Conservation (phyloP, 2,113 vertebrate species). For the Oceanodroma tethys region DNA sequence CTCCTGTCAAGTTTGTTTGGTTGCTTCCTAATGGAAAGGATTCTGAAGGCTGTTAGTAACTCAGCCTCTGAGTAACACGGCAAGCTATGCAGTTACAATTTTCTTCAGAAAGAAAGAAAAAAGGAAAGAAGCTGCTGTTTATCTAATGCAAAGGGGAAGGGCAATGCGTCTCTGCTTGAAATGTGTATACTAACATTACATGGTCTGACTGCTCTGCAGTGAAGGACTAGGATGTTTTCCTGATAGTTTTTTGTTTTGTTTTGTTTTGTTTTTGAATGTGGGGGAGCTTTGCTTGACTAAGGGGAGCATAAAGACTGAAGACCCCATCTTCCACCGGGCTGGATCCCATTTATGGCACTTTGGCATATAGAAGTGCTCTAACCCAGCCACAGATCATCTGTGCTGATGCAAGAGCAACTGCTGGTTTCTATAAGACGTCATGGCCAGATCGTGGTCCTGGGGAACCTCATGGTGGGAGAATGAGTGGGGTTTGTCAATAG, state of each 20-base stretch:
- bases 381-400: background rate
- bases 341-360: background rate
- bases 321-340: background rate
- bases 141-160: background rate
- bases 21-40: background rate
- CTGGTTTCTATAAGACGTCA: background rate
- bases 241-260: background rate
- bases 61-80: background rate
- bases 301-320: background rate
- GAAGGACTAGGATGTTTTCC: background rate
- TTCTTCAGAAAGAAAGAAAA: background rate
- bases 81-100: background rate
- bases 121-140: background rate
- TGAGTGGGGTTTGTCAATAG: background rate
- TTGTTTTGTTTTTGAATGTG: background rate
- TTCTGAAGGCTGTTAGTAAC: background rate
- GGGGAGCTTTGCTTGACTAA: background rate
- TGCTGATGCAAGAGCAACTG: background rate
- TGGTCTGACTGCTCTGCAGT: background rate
- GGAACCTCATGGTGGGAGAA: background rate
- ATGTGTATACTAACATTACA: background rate
- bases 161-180: background rate
- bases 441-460: background rate
- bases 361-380: background rate
- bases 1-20: constrained; percentile 20